Base-by-base conservation (phyloP, 2,113 vertebrate genomes). In the Gambusia holbrooki region DNA sequence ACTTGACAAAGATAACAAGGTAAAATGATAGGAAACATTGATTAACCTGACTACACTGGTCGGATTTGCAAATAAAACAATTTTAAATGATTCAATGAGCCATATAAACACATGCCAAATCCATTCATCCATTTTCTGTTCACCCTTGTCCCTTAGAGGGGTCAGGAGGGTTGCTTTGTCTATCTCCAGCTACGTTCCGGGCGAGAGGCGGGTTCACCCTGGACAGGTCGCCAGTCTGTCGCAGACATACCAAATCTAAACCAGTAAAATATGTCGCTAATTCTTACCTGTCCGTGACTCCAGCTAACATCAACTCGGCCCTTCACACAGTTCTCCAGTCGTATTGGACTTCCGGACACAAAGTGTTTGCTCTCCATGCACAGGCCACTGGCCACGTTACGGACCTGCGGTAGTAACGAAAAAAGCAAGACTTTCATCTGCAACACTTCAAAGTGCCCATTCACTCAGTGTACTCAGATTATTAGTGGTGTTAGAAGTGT, bases 351-450 rank as follows among this genome's bases (percentile, higher is more conserved):
- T 30, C 98, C 98, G 1, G 96, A 94, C 9, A 94, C 89, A 51
- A 97, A 95, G 0, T 97, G 97, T 74, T 98, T 99, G 0, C 94
- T 97, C 88, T 98, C 97, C 81, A 95, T 84, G 62, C 98, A 99
- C 79, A 99, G 82, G 0, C 91, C 92, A 1, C 94, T 96, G 84
- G 93, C 97, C 35, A 91, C 87, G 1, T 94, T 99, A 32, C 95
- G 96, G 30, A 99, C 92, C 98, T 99, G 83, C 30, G 86, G 83
- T 42, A 37, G n/a, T 33, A 74, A 0, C 62, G 25, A 30, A 0
- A 76, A 30, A 48, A 19, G 1, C 45, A 48, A 48, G 17, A 48
- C 10, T 37, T 37, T 37, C 11, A 37, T 11, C 35, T 37, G 35
- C 10, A 37, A 37, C 35, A 37, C 10, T 37, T 11, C 35, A 37